Evolutionary conservation across 2,888 invertebrate species (phyloP).

Genomic region (Stramonita haemastoma): DNA sequence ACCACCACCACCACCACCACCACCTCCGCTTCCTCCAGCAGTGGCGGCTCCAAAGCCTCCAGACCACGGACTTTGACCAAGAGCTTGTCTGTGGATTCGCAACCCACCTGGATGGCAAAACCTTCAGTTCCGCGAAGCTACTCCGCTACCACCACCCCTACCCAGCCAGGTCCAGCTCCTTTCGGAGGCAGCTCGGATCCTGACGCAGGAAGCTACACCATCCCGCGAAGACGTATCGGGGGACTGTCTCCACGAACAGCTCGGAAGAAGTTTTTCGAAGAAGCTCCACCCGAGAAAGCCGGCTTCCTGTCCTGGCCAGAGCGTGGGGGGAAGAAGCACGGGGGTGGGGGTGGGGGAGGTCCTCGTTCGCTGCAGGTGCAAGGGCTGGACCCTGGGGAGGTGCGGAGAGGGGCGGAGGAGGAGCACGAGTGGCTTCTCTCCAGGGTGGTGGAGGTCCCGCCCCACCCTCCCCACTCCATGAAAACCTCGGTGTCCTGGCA

Average conservation of each 20-base stretch:
- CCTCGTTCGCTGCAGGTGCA: slow-evolving; percentile 44
- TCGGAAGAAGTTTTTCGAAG: slow-evolving; percentile 66
- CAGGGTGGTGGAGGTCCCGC: slow-evolving; percentile 30
- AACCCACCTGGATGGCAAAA: slow-evolving; percentile 49
- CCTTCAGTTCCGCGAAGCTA: slow-evolving; percentile 24
- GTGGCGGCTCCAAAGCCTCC: slow-evolving; percentile 14
- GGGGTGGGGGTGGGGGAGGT: not conserved
- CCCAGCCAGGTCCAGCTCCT: slow-evolving; percentile 36
- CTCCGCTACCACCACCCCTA: slow-evolving; percentile 48
- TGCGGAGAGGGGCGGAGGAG: slow-evolving; percentile 51
- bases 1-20: slow-evolving; percentile 13
- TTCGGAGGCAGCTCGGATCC: not conserved
- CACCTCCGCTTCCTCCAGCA: not conserved
- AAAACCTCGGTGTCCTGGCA: slow-evolving; percentile 53
- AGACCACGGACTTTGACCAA: slow-evolving; percentile 55
- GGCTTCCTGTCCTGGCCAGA: slow-evolving; percentile 62
- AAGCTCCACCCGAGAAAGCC: slow-evolving; percentile 38
- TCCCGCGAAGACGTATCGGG: slow-evolving; percentile 33
- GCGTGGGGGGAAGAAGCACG: slow-evolving; percentile 41
- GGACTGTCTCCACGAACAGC: slow-evolving; percentile 62
- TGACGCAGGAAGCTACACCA: not conserved
- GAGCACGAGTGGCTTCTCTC: slow-evolving; percentile 48
- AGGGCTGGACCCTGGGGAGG: slow-evolving; percentile 48
- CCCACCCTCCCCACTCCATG: slow-evolving; percentile 34
- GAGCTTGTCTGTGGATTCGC: slow-evolving; percentile 62